Base-by-base conservation (phyloP, 2,888 invertebrate genomes). In the Drosophila buzzatii region DNA sequence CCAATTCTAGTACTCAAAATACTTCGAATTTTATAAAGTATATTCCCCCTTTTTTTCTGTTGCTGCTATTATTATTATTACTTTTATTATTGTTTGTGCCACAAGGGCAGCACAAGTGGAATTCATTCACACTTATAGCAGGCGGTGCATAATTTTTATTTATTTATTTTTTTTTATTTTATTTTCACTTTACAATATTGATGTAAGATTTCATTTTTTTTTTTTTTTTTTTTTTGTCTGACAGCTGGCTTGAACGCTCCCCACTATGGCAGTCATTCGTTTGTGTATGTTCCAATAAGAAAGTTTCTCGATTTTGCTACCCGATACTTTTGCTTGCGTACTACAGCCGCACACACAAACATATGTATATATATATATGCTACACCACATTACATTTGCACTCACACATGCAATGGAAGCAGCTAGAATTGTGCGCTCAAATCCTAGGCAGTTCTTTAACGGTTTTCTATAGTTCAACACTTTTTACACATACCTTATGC, bases 271-370 rank as follows among this genome's bases (percentile, higher is more conserved):
- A 53, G 47, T 47, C 58, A 64, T 62, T 76, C 65, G 69, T 49
- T 63, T 64, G 63, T 74, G 53, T 39, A 61, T 70, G 49, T 78
- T 78, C 70, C 76, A 77, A 82, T 80, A 79, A 79, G 89, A 84
- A 85, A 88, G 84, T 84, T 85, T 88, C 80, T 88, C 89, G 89
- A 86, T 85, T 85, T 73, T 82, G 79, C 83, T 76, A 87, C 72
- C 82, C 83, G 84, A 81, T 79, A 85, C 82, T 86, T 82, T 85
- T 85, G 83, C 82, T 79, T 81, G 84, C 82, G 79, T 83, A 73
- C 73, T 73, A 71, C 51, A 52, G 58, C 59, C 47, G 66, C 69
- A 71, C 73, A 71, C 68, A 69, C 44, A 75, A 45, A 44, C 69
- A 37, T 39, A 44, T 41, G 67, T 37, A 58, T 20, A 23, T 20